These are phyloP conservation scores for Orientallactaga sibirica DNA, from an alignment of 2,797 vertebrate genomes.

Conservation along the genomic window DNA sequence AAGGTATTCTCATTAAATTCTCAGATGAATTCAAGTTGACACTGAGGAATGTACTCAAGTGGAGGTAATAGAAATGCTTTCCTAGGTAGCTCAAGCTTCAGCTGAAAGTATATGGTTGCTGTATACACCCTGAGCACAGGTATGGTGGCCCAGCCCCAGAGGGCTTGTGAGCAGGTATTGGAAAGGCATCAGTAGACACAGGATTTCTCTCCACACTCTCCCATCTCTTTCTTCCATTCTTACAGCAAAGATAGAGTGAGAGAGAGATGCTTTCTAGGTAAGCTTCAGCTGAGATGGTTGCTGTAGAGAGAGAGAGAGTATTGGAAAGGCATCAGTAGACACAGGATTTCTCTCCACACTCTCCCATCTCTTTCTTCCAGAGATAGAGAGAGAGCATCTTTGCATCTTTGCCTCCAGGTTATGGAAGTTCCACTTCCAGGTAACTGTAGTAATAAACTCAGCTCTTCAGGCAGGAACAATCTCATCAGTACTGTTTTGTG, in stretches of 20 bases:
- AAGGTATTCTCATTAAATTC: slow-evolving; percentile 27
- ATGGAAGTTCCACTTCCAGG: not conserved
- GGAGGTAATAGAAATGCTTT: not conserved
- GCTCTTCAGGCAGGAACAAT: not conserved
- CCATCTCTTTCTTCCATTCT: no score
- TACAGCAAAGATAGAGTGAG: no score
- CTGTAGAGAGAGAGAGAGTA: no score
- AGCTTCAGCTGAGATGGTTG: no score
- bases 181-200: not conserved
- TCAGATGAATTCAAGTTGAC: not conserved
- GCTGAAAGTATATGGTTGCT: not conserved
- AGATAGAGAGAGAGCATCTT: not conserved
- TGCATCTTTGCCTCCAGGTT: slow-evolving; percentile 9
- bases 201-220: not conserved
- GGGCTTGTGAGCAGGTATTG: not conserved
- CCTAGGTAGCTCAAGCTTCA: not conserved
- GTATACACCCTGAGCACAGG: not conserved
- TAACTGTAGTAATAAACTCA: not conserved
- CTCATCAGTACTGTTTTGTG: not conserved
- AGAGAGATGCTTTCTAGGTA: no score
- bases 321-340: not conserved
- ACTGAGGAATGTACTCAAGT: not conserved
- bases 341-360: not conserved
- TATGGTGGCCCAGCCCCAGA: not conserved
- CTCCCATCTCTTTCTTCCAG: not conserved